These are phyloP conservation scores for Acleris sparsana DNA, from an alignment of 2,888 invertebrate species.

Conservation along the genomic window DNA sequence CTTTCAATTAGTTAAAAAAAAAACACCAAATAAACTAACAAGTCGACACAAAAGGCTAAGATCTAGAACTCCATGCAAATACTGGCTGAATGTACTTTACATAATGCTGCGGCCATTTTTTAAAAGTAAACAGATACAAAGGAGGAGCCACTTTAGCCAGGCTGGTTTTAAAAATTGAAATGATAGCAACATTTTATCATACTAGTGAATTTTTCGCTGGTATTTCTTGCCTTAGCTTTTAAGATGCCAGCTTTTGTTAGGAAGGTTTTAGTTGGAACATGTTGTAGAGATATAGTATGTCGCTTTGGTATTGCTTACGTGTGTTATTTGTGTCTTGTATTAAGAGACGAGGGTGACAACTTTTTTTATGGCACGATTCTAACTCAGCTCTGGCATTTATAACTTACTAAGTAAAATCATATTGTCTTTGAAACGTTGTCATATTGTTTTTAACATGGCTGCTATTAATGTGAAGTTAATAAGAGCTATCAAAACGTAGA, in stretches of 20 bases:
- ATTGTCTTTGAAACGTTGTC: too few species aligned
- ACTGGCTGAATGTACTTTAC: slow-evolving; percentile 25
- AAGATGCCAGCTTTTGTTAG: not conserved
- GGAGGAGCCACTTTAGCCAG: slow-evolving; percentile 12
- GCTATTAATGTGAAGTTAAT: too few species aligned
- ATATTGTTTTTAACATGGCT: too few species aligned
- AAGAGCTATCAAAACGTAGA: too few species aligned
- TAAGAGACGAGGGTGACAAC: too few species aligned
- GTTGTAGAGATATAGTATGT: not conserved
- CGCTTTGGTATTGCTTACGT: too few species aligned
- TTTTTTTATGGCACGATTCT: too few species aligned
- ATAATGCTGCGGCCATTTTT: slow-evolving; percentile 37
- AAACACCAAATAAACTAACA: not conserved
- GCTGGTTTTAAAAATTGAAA: slow-evolving; percentile 27
- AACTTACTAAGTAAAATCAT: too few species aligned
- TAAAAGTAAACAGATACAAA: slow-evolving; percentile 36
- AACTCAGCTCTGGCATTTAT: too few species aligned
- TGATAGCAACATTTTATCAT: slow-evolving; percentile 29
- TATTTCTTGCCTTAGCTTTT: slow-evolving; percentile 6
- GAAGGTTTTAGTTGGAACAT: too few species aligned
- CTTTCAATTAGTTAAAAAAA: slow-evolving; percentile 8
- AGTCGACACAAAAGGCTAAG: slow-evolving; percentile 1
- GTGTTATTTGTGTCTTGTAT: too few species aligned
- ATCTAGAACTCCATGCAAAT: slow-evolving; percentile 34
- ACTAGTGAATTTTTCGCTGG: slow-evolving; percentile 9